Evolutionary conservation across 2,113 vertebrate genomes (phyloP).

Genomic region (Kryptolebias marmoratus): DNA sequence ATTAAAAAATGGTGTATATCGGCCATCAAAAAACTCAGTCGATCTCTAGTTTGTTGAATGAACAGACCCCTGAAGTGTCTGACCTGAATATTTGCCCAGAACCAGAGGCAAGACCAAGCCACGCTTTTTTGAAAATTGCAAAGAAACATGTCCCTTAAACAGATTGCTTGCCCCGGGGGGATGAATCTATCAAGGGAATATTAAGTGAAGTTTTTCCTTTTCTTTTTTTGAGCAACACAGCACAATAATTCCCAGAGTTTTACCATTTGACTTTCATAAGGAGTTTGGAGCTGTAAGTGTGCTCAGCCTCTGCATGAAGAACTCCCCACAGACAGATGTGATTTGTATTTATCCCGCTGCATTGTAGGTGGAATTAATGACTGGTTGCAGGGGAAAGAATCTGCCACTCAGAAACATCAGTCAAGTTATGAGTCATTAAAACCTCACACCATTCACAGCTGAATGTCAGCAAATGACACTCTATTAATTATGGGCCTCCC

Average conservation of each 20-base stretch:
- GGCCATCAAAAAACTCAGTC: too few relatives aligned
- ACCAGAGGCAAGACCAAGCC: constrained; percentile 58
- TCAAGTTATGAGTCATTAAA: constrained; percentile 24
- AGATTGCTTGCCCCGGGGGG: constrained; percentile 49
- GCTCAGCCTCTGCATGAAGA: constrained; percentile 43
- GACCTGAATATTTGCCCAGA: constrained; percentile 83
- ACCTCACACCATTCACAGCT: constrained; percentile 15
- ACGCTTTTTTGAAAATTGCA: constrained; percentile 20
- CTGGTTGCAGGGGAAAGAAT: constrained; percentile 1
- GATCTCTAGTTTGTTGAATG: too few relatives aligned
- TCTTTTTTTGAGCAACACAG: constrained; percentile 25
- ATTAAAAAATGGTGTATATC: too few relatives aligned
- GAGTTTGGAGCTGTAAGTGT: constrained; percentile 60
- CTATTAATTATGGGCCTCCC: not conserved
- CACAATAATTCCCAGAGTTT: constrained; percentile 36
- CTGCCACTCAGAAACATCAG: constrained; percentile 11
- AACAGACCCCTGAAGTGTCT: constrained; percentile 47
- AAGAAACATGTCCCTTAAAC: constrained; percentile 66
- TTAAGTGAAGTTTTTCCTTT: constrained; percentile 44
- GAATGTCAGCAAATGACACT: constrained; percentile 42
- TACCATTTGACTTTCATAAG: constrained; percentile 65
- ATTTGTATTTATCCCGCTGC: constrained; percentile 42
- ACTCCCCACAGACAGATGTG: constrained; percentile 42
- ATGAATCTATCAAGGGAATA: constrained; percentile 47
- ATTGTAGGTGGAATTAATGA: constrained; percentile 41